These are phyloP conservation scores for Brachirus orientalis DNA, from an alignment of 2,113 vertebrate species.

Conservation along the genomic window DNA sequence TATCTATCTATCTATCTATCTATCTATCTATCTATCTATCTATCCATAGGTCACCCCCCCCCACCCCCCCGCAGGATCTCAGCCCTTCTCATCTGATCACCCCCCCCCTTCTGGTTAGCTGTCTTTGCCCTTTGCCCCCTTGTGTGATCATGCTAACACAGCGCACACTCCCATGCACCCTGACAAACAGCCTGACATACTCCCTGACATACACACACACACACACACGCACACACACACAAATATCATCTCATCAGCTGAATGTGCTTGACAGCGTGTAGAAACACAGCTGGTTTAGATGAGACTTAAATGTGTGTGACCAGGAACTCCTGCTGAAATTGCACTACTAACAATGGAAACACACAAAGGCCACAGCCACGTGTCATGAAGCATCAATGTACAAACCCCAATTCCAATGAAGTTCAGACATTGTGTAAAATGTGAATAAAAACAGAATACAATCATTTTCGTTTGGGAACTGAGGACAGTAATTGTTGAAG, in stretches of 20 bases:
- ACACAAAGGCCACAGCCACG: slow-evolving; percentile 16
- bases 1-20: slow-evolving; percentile 27
- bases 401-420: too few species aligned
- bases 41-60: neutral
- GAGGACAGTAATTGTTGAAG: too few species aligned
- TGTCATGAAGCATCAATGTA: slow-evolving; percentile 26
- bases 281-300: slow-evolving; percentile 74
- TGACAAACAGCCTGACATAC: slow-evolving; percentile 56
- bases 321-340: slow-evolving; percentile 66
- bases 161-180: slow-evolving; percentile 46
- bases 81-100: slow-evolving; percentile 39
- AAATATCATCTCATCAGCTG: slow-evolving; percentile 39
- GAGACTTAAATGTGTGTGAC: slow-evolving; percentile 77
- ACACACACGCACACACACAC: slow-evolving; percentile 23
- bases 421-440: too few species aligned
- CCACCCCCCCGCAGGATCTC: neutral
- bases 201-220: slow-evolving; percentile 24
- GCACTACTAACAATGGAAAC: slow-evolving; percentile 42
- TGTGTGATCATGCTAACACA: slow-evolving; percentile 64
- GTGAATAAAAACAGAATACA: too few species aligned
- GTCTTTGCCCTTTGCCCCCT: slow-evolving; percentile 71
- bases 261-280: slow-evolving; percentile 70
- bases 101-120: slow-evolving; percentile 55
- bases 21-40: slow-evolving; percentile 13
- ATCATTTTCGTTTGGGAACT: too few species aligned